These are phyloP conservation scores for Chloebia gouldiae DNA, from an alignment of 2,113 vertebrate genomes.

Conservation along the genomic window DNA sequence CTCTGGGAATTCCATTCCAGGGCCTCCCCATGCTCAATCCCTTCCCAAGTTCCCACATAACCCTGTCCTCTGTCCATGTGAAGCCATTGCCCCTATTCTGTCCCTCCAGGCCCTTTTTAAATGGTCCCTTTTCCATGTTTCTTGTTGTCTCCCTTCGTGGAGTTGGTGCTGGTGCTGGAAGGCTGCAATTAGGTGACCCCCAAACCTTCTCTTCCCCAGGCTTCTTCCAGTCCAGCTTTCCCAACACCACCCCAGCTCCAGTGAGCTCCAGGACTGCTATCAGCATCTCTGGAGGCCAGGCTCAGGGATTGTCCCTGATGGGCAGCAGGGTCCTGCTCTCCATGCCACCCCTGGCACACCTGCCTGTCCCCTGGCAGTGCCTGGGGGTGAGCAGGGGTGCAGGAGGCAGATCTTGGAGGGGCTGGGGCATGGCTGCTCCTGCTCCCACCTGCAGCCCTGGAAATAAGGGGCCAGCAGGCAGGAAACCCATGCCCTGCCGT, in stretches of 20 bases:
- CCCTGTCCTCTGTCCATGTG: accelerated
- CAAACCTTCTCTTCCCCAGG: background rate
- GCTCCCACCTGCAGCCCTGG: background rate
- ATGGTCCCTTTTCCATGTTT: background rate
- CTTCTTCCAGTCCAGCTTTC: background rate
- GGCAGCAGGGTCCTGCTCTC: background rate
- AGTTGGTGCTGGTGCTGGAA: background rate
- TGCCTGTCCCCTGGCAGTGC: background rate
- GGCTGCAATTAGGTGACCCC: background rate
- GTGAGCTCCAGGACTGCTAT: background rate
- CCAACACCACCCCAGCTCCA: background rate
- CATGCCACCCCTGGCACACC: background rate
- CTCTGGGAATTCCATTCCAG: background rate
- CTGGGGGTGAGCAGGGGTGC: background rate
- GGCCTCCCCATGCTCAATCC: too few species aligned
- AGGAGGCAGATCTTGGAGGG: accelerated
- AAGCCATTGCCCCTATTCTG: background rate
- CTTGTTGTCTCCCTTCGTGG: background rate
- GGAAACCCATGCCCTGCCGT: background rate
- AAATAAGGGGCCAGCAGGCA: background rate
- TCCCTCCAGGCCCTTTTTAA: background rate
- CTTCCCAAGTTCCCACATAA: too few species aligned
- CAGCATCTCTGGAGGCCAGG: background rate
- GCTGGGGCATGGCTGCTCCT: background rate
- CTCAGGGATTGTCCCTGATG: background rate